phyloP scores from a whole-genome alignment of 2,888 invertebrate species.

The Calliopum simillimum region DNA sequence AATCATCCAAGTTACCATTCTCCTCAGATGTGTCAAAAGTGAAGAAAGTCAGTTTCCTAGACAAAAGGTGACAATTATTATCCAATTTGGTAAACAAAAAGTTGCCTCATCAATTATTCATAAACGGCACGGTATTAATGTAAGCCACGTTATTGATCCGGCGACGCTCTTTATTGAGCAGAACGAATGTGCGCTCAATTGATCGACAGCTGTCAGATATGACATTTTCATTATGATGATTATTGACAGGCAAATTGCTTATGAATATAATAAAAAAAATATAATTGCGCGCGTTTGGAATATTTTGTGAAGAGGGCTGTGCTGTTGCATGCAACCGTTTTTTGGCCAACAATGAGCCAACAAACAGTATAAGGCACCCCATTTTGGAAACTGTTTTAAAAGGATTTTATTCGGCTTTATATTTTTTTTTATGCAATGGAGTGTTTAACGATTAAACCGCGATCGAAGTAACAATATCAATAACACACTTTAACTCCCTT shows the following conservation, averaged over 20 bases:
- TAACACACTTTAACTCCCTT: conserved; percentile 16
- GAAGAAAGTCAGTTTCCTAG: too few species aligned
- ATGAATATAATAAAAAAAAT: conserved; percentile 14
- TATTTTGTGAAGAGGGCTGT: not conserved
- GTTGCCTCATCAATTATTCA: conserved; percentile 39
- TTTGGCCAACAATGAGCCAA: not conserved
- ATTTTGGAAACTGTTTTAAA: not conserved
- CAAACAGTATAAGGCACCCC: not conserved
- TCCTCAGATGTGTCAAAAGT: too few species aligned
- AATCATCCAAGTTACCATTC: too few species aligned
- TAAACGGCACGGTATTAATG: not conserved
- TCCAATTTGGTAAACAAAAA: conserved; percentile 33
- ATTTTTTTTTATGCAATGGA: not conserved
- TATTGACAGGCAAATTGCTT: conserved; percentile 40
- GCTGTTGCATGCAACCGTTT: not conserved
- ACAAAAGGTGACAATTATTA: conserved; percentile 40
- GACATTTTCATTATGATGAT: conserved; percentile 54
- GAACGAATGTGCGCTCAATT: conserved; percentile 34
- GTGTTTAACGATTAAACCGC: conserved; percentile 20
- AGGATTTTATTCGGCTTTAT: not conserved
- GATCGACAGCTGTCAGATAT: conserved; percentile 64
- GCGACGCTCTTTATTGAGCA: not conserved
- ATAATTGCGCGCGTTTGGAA: conserved; percentile 10
- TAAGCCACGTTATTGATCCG: conserved; percentile 20
- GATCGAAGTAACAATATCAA: conserved; percentile 36